Evolutionary conservation across 64 coral and sea anemone species (phyloP).

Genomic region (Catalaphyllia jardinei): DNA sequence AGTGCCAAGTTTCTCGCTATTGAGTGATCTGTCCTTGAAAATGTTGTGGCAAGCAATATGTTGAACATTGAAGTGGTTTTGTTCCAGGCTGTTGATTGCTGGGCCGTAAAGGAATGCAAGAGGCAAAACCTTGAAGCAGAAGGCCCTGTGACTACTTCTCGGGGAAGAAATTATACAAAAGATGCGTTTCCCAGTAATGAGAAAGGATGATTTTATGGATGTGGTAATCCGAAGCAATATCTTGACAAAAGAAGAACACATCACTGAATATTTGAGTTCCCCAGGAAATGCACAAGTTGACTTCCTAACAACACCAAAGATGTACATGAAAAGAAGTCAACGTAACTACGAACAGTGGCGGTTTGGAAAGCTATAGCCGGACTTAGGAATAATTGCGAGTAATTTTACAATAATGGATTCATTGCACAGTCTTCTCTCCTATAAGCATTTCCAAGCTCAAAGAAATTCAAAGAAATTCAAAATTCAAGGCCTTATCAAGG

Average conservation of each 20-base stretch:
- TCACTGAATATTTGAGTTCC: too few relatives aligned
- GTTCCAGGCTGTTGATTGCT: constrained; percentile 29
- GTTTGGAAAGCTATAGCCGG: too few relatives aligned
- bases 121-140: not conserved
- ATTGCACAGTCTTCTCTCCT: too few relatives aligned
- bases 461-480: too few relatives aligned
- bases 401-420: too few relatives aligned
- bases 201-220: constrained; percentile 35
- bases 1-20: not conserved
- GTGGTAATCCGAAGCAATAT: constrained; percentile 18
- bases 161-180: constrained; percentile 22
- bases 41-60: constrained; percentile 37
- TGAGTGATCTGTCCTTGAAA: not conserved
- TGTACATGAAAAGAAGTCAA: too few relatives aligned
- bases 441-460: too few relatives aligned
- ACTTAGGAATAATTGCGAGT: too few relatives aligned
- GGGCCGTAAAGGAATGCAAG: constrained; percentile 26
- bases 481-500: too few relatives aligned
- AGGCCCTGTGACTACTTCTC: constrained; percentile 20
- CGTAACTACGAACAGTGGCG: too few relatives aligned
- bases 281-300: too few relatives aligned
- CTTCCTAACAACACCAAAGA: too few relatives aligned
- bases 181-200: constrained; percentile 42
- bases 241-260: not conserved
- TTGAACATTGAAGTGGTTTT: constrained; percentile 34